Percentiles rank a stretch among this genome's conserved stretches.
These are phyloP conservation scores for Danionella dracula DNA, from an alignment of 2,797 vertebrate genomes.

Conservation along the genomic window DNA sequence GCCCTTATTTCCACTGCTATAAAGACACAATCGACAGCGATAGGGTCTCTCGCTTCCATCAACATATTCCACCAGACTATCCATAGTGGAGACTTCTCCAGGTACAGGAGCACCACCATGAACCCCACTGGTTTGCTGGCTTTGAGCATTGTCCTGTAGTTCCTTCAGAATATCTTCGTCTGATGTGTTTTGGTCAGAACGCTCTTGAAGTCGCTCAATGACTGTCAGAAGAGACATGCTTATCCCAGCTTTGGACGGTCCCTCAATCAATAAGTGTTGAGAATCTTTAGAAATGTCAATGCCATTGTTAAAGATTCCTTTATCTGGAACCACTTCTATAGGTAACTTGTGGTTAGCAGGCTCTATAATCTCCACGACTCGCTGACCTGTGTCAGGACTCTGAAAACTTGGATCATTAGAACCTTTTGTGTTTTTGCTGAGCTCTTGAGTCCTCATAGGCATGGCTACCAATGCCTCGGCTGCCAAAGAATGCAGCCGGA, in stretches of 20 bases:
- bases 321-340: slow-evolving; percentile 54
- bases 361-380: slow-evolving; percentile 55
- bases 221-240: slow-evolving; percentile 93
- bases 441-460: slow-evolving; percentile 85
- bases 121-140: slow-evolving; percentile 59
- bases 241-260: slow-evolving; percentile 86
- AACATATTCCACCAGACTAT: slow-evolving; percentile 82
- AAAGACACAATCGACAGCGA: slow-evolving; percentile 88
- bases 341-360: slow-evolving; percentile 55
- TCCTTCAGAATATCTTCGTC: slow-evolving; percentile 96
- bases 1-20: slow-evolving; percentile 91
- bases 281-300: slow-evolving; percentile 57
- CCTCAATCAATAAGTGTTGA: slow-evolving; percentile 61
- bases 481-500: slow-evolving; percentile 89
- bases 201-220: slow-evolving; percentile 88
- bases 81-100: slow-evolving; percentile 47
- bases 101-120: slow-evolving; percentile 23
- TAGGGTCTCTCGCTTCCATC: slow-evolving; percentile 81
- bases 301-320: slow-evolving; percentile 66
- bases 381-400: slow-evolving; percentile 65
- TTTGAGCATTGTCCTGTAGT: slow-evolving; percentile 88
- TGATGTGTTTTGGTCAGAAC: slow-evolving; percentile 90
- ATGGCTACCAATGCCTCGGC: slow-evolving; percentile 94
- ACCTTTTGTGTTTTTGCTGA: slow-evolving; percentile 63
- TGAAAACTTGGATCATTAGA: slow-evolving; percentile 49